Base-by-base conservation (phyloP, 2,797 vertebrate genomes). In the Tiaroga cobitis region DNA sequence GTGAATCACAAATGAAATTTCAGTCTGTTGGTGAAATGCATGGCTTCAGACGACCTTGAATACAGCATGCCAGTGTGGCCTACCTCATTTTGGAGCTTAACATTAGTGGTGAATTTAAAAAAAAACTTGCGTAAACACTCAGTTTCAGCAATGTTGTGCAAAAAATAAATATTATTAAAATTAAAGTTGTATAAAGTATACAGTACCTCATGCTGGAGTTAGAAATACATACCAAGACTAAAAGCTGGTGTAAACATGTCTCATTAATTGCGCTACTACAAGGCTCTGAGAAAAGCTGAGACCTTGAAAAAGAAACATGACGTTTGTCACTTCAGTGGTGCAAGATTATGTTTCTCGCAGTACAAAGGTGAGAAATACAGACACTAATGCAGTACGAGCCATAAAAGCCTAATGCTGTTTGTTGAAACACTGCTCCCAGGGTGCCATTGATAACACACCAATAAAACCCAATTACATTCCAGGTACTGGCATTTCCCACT, bases 391-490 rank as follows among this genome's bases (percentile, higher is more conserved):
- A 84, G 82, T 56, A 43, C 73, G 82, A 85, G 87, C 63, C 80
- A 87, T 81, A 51, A 80, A 81, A 84, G 59, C 85, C 84, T 88
- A 90, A 81, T 34, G 80, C 82, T 61, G 85, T 84, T 85, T 83
- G 74, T 80, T 85, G 86, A 83, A 89, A 81, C 76, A 83, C 37
- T 67, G 83, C 78, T 85, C 88, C 87, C 88, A 83, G 51, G n/a
- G 81, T 80, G 37, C 83, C 77, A 70, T 85, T 85, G 88, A 90
- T 88, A 89, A 86, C 84, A 87, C 88, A 91, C 78, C 85, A 91
- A 90, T 92, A 90, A 90, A 89, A 29, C 43, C 61, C 83, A 90
- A 91, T 88, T 86, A 87, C 85, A 89, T 89, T 87, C 80, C 6
- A 68, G 84, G 85, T 88, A 89, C 87, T 49, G 80, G 46, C 80